Conservation (phyloP, 2,888 invertebrate genomes). For the Dryocosmus kuriphilus region DNA sequence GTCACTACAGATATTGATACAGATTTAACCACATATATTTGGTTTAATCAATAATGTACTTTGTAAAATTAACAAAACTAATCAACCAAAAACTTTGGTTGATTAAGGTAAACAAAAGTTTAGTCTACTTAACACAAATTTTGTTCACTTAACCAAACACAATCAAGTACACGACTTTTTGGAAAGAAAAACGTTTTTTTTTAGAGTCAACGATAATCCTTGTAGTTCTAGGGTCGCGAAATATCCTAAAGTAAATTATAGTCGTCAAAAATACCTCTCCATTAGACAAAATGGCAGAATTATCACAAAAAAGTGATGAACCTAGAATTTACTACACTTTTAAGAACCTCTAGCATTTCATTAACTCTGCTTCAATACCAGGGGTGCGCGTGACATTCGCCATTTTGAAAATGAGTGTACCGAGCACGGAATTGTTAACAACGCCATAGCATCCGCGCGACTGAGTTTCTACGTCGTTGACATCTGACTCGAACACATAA, state of each 20-base stretch:
- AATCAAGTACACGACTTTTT: too few relatives aligned
- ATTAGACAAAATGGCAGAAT: background rate
- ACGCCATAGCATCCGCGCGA: slow-evolving; percentile 34
- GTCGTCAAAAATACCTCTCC: background rate
- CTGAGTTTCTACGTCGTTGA: slow-evolving; percentile 35
- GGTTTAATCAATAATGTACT: too few relatives aligned
- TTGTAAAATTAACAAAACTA: too few relatives aligned
- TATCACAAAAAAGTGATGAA: background rate
- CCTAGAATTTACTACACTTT: background rate
- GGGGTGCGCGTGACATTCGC: slow-evolving; percentile 31
- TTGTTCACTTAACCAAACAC: too few relatives aligned
- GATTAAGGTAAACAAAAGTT: too few relatives aligned
- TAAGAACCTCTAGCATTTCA: background rate
- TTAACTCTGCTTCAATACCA: slow-evolving; percentile 1
- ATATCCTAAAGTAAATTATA: background rate
- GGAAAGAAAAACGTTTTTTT: too few relatives aligned
- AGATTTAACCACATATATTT: too few relatives aligned
- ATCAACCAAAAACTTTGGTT: too few relatives aligned
- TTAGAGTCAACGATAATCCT: too few relatives aligned
- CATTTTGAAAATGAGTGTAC: slow-evolving; percentile 24
- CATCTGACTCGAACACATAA: slow-evolving; percentile 24
- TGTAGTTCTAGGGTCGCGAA: background rate
- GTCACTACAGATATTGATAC: too few relatives aligned
- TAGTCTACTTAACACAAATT: too few relatives aligned
- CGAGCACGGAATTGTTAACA: slow-evolving; percentile 17